phyloP scores from a whole-genome alignment of 2,113 vertebrate genomes.

The Rafetus swinhoei region DNA sequence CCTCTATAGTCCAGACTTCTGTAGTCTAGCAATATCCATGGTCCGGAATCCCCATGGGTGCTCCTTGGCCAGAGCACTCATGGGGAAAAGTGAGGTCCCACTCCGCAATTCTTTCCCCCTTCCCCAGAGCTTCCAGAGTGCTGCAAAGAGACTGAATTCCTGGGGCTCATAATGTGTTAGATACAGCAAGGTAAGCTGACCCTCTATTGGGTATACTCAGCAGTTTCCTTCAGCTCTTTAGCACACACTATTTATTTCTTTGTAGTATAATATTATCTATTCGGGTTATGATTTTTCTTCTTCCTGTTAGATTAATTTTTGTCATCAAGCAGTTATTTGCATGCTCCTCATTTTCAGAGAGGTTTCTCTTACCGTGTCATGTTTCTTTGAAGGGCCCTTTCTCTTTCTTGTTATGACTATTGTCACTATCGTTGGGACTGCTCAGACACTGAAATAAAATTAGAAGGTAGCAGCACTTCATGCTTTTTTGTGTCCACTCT shows the following conservation, averaged over 20 bases:
- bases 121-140: no score
- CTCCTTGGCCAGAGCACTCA: no score
- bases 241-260: not conserved
- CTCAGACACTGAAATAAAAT: not conserved
- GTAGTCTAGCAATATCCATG: no score
- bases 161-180: not conserved
- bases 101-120: no score
- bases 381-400: not conserved
- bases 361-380: not conserved
- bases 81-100: no score
- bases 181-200: not conserved
- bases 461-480: not conserved
- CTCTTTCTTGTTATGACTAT: not conserved
- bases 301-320: not conserved
- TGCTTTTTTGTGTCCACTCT: accelerated
- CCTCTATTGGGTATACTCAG: not conserved
- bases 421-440: not conserved
- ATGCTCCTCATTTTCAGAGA: not conserved
- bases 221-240: not conserved
- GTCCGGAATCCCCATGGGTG: no score
- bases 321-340: not conserved
- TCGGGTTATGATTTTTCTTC: not conserved
- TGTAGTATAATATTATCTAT: not conserved
- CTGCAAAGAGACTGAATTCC: no score
- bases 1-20: no score